Conservation (phyloP, 2,888 invertebrate species). For the Eupsilia transversa region DNA sequence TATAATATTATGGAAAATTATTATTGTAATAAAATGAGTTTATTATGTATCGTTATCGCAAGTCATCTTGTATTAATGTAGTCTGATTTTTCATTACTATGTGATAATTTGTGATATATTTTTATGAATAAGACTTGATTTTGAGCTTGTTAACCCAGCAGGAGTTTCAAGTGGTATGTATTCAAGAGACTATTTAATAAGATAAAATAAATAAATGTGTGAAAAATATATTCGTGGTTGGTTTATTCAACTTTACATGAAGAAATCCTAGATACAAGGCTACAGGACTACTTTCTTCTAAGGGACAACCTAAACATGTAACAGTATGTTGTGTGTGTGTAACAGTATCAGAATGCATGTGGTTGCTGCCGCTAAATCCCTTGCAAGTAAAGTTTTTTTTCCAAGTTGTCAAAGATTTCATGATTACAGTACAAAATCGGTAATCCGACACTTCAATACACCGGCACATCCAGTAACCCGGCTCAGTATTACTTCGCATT, state of each 20-base stretch:
- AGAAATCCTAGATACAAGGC: neutral
- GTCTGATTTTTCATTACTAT: constrained; percentile 79
- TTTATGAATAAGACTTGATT: constrained; percentile 71
- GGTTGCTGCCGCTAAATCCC: neutral
- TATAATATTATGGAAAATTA: neutral
- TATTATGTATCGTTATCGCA: constrained; percentile 41
- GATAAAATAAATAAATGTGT: constrained; percentile 67
- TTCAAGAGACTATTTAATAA: constrained; percentile 65
- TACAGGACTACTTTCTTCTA: too few species aligned
- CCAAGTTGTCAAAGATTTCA: neutral
- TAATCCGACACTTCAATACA: too few species aligned
- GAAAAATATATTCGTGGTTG: constrained; percentile 45
- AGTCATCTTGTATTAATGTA: constrained; percentile 65
- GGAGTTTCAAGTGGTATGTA: constrained; percentile 63
- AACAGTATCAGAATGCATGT: neutral
- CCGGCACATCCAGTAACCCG: too few species aligned
- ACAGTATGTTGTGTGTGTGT: too few species aligned
- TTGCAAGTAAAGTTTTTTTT: neutral
- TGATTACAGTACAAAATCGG: neutral
- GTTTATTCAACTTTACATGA: constrained; percentile 2
- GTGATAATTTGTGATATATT: constrained; percentile 85
- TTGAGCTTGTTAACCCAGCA: constrained; percentile 65
- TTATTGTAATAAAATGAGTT: neutral
- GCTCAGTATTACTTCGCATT: neutral
- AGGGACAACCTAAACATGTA: too few species aligned